Evolutionary conservation across 2,888 invertebrate genomes (phyloP).

Genomic region (Margaritifera margaritifera): DNA sequence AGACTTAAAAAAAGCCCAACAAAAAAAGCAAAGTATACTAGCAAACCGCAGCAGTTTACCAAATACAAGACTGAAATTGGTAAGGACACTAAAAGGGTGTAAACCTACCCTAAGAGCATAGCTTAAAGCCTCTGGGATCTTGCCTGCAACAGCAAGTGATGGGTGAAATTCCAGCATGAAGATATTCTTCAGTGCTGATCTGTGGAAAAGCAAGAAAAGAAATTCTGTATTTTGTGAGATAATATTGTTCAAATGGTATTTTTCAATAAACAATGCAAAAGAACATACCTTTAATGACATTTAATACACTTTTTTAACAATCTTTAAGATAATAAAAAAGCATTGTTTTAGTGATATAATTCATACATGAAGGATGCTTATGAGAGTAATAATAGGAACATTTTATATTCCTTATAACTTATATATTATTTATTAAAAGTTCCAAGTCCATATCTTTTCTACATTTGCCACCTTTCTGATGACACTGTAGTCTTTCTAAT

Average conservation of each 20-base stretch:
- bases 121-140: constrained; percentile 65
- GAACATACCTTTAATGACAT: background rate
- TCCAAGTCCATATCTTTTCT: too few relatives aligned
- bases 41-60: too few relatives aligned
- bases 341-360: too few relatives aligned
- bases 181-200: constrained; percentile 68
- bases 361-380: too few relatives aligned
- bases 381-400: too few relatives aligned
- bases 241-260: background rate
- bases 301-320: background rate
- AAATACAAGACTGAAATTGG: background rate
- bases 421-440: too few relatives aligned
- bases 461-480: too few relatives aligned
- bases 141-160: constrained; percentile 66
- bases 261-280: background rate
- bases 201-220: constrained; percentile 30
- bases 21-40: too few relatives aligned
- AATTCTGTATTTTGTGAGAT: background rate
- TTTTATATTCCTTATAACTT: too few relatives aligned
- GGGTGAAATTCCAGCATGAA: constrained; percentile 72
- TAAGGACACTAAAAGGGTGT: background rate
- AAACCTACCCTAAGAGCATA: constrained; percentile 65
- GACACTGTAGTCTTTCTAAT: too few relatives aligned
- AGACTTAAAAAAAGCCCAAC: too few relatives aligned
- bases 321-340: too few relatives aligned